Conservation (phyloP, 2,113 vertebrate species). For the Tretioscincus oriximinensis region DNA sequence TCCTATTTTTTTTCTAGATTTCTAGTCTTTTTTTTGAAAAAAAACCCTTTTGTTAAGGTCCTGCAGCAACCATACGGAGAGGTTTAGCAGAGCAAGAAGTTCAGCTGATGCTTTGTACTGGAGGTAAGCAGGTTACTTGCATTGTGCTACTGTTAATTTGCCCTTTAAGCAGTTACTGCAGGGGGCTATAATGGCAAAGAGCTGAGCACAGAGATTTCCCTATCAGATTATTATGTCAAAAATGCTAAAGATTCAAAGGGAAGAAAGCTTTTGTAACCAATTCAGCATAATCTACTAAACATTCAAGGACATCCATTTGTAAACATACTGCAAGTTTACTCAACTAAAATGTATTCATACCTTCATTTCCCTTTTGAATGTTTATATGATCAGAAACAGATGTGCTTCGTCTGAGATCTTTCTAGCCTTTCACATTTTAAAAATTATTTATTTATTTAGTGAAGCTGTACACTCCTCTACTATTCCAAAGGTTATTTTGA, state of each 20-base stretch:
- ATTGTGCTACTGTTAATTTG: conserved; percentile 72
- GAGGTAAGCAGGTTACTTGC: conserved; percentile 65
- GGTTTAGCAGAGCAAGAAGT: conserved; percentile 54
- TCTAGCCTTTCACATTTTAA: conserved; percentile 8
- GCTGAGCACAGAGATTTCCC: conserved; percentile 58
- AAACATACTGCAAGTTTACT: conserved; percentile 52
- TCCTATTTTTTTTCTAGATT: conserved; percentile 28
- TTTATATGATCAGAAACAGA: conserved; percentile 32
- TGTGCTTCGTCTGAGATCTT: conserved; percentile 54
- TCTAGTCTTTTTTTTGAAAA: conserved; percentile 21
- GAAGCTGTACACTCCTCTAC: background rate
- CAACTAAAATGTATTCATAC: conserved; percentile 45
- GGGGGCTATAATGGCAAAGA: conserved; percentile 59
- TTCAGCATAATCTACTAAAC: conserved; percentile 55
- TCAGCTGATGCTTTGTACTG: conserved; percentile 66
- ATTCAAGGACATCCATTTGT: conserved; percentile 50
- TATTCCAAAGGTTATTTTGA: conserved; percentile 46
- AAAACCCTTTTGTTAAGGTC: conserved; percentile 45
- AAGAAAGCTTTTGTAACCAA: conserved; percentile 61
- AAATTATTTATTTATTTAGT: no score
- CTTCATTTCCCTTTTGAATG: conserved; percentile 43
- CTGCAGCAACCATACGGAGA: conserved; percentile 54
- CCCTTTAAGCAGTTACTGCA: conserved; percentile 61
- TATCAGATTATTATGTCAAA: conserved; percentile 63
- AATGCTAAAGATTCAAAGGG: conserved; percentile 61